phyloP scores from a whole-genome alignment of 1,140 invertebrate genomes.

The Lepidurus couesii region DNA sequence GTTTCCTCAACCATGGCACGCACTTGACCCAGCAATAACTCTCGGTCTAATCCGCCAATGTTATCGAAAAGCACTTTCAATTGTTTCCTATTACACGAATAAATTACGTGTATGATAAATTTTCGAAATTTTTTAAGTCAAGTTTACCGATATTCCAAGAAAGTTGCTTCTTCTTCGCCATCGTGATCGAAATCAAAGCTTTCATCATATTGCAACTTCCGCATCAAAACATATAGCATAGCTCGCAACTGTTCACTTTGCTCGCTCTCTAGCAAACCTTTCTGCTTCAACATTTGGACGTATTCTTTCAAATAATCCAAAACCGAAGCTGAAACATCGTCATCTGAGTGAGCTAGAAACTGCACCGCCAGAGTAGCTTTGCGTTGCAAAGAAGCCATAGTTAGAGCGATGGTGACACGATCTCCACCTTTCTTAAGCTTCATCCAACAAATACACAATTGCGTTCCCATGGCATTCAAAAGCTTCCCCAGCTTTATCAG shows the following conservation, averaged over 20 bases:
- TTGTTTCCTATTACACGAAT: constrained; percentile 48
- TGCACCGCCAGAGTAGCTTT: constrained; percentile 51
- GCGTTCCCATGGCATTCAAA: constrained; percentile 45
- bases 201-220: constrained; percentile 53
- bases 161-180: constrained; percentile 55
- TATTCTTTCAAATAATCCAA: constrained; percentile 52
- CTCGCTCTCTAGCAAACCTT: constrained; percentile 37
- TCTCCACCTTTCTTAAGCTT: constrained; percentile 45
- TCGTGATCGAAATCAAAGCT: constrained; percentile 53
- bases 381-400: constrained; percentile 46
- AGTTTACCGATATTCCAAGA: constrained; percentile 45
- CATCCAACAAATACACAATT: constrained; percentile 34
- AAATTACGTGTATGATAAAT: constrained; percentile 3
- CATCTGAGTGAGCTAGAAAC: constrained; percentile 52
- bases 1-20: constrained; percentile 47
- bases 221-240: constrained; percentile 47
- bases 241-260: constrained; percentile 40
- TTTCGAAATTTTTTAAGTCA: constrained; percentile 1
- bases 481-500: constrained; percentile 51
- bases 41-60: constrained; percentile 47
- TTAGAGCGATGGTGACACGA: constrained; percentile 41
- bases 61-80: constrained; percentile 55
- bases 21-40: constrained; percentile 49
- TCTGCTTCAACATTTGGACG: constrained; percentile 46
- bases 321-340: constrained; percentile 53